phyloP scores from a whole-genome alignment of 2,888 invertebrate species.

The Hofmannophila pseudospretella region DNA sequence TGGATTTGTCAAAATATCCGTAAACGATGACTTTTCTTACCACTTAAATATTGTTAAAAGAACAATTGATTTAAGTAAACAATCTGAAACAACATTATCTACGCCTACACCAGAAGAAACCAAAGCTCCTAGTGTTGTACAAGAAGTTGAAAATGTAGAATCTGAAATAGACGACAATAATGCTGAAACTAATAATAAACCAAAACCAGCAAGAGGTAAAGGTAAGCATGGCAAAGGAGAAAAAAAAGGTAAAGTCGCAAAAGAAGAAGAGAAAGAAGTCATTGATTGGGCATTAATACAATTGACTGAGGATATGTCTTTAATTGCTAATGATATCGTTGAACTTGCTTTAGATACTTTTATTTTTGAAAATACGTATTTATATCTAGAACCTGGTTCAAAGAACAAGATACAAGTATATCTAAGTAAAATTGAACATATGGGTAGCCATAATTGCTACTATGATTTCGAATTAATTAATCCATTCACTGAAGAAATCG shows the following conservation, averaged over 20 bases:
- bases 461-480: constrained; percentile 7
- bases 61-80: constrained; percentile 14
- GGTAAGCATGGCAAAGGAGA: neutral
- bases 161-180: neutral
- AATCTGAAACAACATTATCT: constrained; percentile 4
- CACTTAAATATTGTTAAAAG: constrained; percentile 24
- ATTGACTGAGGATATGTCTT: constrained; percentile 7
- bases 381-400: constrained; percentile 19
- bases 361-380: constrained; percentile 25
- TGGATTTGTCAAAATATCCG: constrained; percentile 18
- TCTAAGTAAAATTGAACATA: constrained; percentile 28
- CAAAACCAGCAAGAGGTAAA: neutral
- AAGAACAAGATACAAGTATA: constrained; percentile 20
- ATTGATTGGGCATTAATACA: neutral
- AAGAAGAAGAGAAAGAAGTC: neutral
- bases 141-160: neutral
- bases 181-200: neutral
- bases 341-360: constrained; percentile 25
- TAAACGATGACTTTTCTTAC: constrained; percentile 22
- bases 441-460: constrained; percentile 6
- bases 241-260: neutral
- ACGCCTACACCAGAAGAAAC: constrained; percentile 1
- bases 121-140: neutral
- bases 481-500: neutral
- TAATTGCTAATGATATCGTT: constrained; percentile 21